Conservation (phyloP, 2,888 invertebrate species). For the Callyntrura sp. region DNA sequence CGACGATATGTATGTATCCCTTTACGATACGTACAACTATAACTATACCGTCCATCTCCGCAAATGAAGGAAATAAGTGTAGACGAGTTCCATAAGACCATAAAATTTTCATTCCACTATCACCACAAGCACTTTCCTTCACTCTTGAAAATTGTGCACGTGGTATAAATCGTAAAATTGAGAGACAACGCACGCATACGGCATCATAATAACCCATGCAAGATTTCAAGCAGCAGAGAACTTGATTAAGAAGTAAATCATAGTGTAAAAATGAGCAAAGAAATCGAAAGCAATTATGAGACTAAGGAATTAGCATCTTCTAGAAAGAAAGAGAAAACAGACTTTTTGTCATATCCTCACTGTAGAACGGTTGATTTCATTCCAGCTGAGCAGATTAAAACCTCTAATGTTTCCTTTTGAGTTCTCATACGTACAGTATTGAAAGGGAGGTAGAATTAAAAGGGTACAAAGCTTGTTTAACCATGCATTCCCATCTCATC, state of each 20-base stretch:
- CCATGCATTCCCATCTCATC: background rate
- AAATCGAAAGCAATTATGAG: constrained; percentile 31
- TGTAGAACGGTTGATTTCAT: background rate
- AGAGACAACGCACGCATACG: background rate
- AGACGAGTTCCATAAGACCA: background rate
- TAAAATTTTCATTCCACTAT: background rate
- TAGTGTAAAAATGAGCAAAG: background rate
- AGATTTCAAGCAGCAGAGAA: background rate
- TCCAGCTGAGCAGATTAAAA: constrained; percentile 28
- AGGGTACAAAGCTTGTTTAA: background rate
- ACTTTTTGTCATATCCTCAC: background rate
- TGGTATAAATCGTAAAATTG: background rate
- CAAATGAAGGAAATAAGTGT: background rate
- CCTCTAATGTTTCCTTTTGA: background rate
- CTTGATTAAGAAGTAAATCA: constrained; percentile 1
- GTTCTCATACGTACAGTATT: background rate
- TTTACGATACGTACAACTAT: too few relatives aligned
- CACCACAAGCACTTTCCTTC: background rate
- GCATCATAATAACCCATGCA: background rate
- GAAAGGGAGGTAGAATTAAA: background rate
- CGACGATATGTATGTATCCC: too few relatives aligned
- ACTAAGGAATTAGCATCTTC: constrained; percentile 19
- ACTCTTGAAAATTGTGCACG: background rate
- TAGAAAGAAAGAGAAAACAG: background rate
- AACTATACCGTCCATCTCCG: background rate